A percentile compares a stretch with the other conserved stretches of the same genome.
phyloP scores from a whole-genome alignment of 2,113 vertebrate genomes.

The Pseudois nayaur region DNA sequence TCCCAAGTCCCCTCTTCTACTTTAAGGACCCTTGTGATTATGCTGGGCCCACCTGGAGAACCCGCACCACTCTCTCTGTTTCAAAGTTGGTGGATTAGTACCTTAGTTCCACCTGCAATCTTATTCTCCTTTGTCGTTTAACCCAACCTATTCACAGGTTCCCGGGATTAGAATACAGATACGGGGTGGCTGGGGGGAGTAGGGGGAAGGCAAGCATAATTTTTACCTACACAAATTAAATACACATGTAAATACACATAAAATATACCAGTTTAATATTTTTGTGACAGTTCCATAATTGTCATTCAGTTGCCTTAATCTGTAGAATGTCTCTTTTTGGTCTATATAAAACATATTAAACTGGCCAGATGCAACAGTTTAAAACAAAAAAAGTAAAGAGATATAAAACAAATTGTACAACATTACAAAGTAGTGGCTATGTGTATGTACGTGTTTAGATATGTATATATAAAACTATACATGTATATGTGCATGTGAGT shows the following conservation, averaged over 20 bases:
- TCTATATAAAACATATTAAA: conserved; percentile 28
- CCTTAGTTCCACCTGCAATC: background rate
- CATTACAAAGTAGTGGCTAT: conserved; percentile 43
- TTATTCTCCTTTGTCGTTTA: background rate
- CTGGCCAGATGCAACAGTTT: background rate
- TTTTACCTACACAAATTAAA: background rate
- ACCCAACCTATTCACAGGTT: background rate
- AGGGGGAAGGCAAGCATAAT: rapidly evolving
- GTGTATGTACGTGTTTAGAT: background rate
- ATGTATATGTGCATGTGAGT: background rate
- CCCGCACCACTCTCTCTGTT: background rate
- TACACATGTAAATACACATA: background rate
- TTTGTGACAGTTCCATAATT: conserved; percentile 51
- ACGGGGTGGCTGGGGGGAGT: no score
- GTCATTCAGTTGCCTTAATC: background rate
- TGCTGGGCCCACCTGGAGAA: background rate
- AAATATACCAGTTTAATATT: background rate
- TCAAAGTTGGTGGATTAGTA: background rate
- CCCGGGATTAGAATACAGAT: background rate
- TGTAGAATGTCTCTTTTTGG: conserved; percentile 26
- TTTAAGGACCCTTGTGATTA: background rate
- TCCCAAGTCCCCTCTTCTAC: background rate
- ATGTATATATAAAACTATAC: background rate
- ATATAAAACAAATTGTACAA: conserved; percentile 37
- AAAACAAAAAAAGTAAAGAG: background rate